Percentiles rank a stretch among this genome's conserved stretches.
Conservation (phyloP, 2,113 vertebrate species). For the Daubentonia madagascariensis region DNA sequence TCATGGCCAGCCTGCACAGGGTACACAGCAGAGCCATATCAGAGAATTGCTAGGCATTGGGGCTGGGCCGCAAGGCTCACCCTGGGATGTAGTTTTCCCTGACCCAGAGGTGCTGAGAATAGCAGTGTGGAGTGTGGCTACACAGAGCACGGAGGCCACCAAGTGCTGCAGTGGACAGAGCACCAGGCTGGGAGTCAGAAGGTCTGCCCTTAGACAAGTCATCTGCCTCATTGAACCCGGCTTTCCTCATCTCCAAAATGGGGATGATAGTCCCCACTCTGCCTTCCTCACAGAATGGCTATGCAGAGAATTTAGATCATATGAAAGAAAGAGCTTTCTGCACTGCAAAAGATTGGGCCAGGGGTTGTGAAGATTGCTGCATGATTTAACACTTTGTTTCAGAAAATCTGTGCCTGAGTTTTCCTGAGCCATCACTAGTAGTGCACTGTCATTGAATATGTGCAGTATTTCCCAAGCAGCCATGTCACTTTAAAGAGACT, state of each 20-base stretch:
- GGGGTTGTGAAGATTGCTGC: not conserved
- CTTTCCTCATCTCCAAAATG: not conserved
- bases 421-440: not conserved
- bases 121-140: not conserved
- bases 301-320: not conserved
- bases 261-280: not conserved
- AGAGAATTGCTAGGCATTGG: not conserved
- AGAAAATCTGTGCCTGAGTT: not conserved
- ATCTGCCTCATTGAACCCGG: not conserved
- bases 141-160: not conserved
- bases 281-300: not conserved
- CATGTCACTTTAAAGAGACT: not conserved
- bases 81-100: too few species aligned
- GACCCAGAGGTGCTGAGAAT: fast-evolving
- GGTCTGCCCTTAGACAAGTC: not conserved
- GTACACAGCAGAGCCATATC: not conserved
- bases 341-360: not conserved
- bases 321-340: not conserved
- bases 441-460: not conserved
- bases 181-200: not conserved
- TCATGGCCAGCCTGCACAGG: not conserved
- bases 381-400: not conserved
- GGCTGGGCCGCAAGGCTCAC: not conserved
- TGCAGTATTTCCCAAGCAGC: not conserved
- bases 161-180: not conserved